Base-by-base conservation (phyloP, 2,888 invertebrate genomes). In the Agrochola lychnidis region DNA sequence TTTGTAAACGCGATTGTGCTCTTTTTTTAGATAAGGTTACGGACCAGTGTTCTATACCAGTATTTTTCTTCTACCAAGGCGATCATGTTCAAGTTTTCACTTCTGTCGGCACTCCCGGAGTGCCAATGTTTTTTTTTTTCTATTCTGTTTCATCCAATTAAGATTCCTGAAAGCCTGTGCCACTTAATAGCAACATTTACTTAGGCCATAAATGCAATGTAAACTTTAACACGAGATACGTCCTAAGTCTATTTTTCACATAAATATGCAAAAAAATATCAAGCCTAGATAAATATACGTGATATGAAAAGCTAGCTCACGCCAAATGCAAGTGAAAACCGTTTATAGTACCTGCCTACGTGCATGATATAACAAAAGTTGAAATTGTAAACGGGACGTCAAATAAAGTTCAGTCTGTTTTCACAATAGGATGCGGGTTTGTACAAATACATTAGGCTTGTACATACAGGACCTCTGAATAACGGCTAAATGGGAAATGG, bases 251-350 rank as follows among this genome's bases (percentile, higher is more conserved):
- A n/a, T 56, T n/a, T 56, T 56, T n/a, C 2, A 57, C 14, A 59
- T 16, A 59, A 25, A 59, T 16, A 59, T 30, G 14, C 2, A 14
- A 0, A 57, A 16, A 57, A 56, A 57, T 14, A 25, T 57, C 14
- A 57, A 25, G 57, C 25, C 16, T 10, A 72, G 25, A 19, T 48
- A 73, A 57, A 57, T 14, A 25, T 25, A 57, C 19, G 22, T 59
- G 59, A 72, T 30, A 7, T n/a, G 30, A 67, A 22, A 67, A 6
- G 9, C 19, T 40, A 25, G 48, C 22, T 72, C 36, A 72, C 25
- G 72, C n/a, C 56, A 71, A 71, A 57, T 59, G n/a, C 56, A 59
- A 25, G 6, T 36, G 36, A 9, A 73, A 70, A 45, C 36, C 71
- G 25, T 72, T 72, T 72, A 48, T 71, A 6, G 22, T 22, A 51